A percentile compares a stretch with the other conserved stretches of the same genome.
These are phyloP conservation scores for Microcaecilia unicolor DNA, from an alignment of 2,797 vertebrate genomes.

Conservation along the genomic window DNA sequence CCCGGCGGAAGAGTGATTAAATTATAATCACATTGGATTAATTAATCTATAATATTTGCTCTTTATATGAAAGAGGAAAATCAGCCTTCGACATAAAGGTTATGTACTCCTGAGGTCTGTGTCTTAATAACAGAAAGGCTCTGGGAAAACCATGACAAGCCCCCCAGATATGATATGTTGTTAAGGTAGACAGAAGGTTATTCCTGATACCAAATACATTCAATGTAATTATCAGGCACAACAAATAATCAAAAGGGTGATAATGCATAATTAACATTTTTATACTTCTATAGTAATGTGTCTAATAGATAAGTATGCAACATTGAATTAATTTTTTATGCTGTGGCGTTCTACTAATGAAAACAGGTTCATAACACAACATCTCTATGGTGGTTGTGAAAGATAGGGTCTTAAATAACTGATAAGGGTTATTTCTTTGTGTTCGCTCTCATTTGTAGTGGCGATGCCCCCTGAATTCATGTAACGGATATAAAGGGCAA, in stretches of 20 bases:
- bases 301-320: constrained; percentile 61
- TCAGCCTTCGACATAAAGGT: constrained; percentile 83
- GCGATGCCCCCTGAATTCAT: constrained; percentile 27
- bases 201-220: constrained; percentile 92
- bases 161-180: constrained; percentile 74
- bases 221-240: constrained; percentile 96
- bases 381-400: constrained; percentile 42
- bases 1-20: constrained; percentile 88
- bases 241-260: constrained; percentile 96
- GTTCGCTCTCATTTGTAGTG: constrained; percentile 19
- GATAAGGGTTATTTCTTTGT: constrained; percentile 53
- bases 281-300: constrained; percentile 67
- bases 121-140: constrained; percentile 82
- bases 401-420: constrained; percentile 45
- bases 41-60: constrained; percentile 99
- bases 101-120: constrained; percentile 83
- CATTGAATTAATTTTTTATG: constrained; percentile 69
- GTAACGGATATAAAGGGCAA: no score
- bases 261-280: constrained; percentile 97
- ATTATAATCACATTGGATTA: constrained; percentile 97
- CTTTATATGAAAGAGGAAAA: constrained; percentile 80
- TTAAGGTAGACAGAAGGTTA: constrained; percentile 95
- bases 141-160: constrained; percentile 80
- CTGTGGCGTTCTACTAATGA: constrained; percentile 63
- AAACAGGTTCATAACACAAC: constrained; percentile 56